phyloP scores from a whole-genome alignment of 2,888 invertebrate species.

The Orthonevra nobilis region DNA sequence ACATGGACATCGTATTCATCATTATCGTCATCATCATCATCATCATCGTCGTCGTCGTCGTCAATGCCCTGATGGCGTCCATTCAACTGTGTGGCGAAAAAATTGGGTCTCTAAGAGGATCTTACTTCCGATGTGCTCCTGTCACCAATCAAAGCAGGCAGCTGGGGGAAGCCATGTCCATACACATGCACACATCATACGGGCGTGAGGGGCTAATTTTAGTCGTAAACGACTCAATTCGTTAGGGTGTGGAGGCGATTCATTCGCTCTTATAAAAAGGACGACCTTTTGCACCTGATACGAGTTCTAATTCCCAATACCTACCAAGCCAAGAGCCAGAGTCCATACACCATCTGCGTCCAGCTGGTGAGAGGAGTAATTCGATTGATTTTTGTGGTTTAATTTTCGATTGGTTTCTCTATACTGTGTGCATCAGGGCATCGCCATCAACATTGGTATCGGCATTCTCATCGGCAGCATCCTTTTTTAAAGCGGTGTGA shows the following conservation, averaged over 20 bases:
- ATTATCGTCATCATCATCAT: slow-evolving; percentile 7
- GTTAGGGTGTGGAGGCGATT: slow-evolving; percentile 25
- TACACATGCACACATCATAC: slow-evolving; percentile 22
- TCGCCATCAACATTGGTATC: too few relatives aligned
- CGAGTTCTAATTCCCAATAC: slow-evolving; percentile 31
- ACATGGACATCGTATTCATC: slow-evolving; percentile 54
- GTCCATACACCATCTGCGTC: slow-evolving; percentile 1
- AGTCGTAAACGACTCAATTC: slow-evolving; percentile 65
- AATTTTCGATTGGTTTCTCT: slow-evolving; percentile 62
- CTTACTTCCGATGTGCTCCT: slow-evolving; percentile 64
- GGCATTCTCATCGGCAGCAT: not conserved
- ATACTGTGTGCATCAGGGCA: too few relatives aligned
- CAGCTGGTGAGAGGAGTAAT: slow-evolving; percentile 60
- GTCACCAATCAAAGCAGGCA: slow-evolving; percentile 53
- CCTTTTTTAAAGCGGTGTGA: slow-evolving; percentile 15
- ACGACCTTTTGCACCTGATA: slow-evolving; percentile 50
- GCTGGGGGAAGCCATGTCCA: slow-evolving; percentile 15
- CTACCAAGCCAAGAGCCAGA: too few relatives aligned
- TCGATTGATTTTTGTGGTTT: slow-evolving; percentile 69
- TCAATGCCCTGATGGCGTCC: slow-evolving; percentile 61
- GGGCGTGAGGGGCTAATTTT: slow-evolving; percentile 61
- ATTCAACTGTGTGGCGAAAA: slow-evolving; percentile 60
- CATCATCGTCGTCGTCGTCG: slow-evolving; percentile 13
- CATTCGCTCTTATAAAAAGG: slow-evolving; percentile 51
- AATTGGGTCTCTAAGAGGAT: slow-evolving; percentile 55